Evolutionary conservation across 2,888 invertebrate species (phyloP), one percentile per base, ranked within the genome.

Genomic region (Pherbina coryleti): DNA sequence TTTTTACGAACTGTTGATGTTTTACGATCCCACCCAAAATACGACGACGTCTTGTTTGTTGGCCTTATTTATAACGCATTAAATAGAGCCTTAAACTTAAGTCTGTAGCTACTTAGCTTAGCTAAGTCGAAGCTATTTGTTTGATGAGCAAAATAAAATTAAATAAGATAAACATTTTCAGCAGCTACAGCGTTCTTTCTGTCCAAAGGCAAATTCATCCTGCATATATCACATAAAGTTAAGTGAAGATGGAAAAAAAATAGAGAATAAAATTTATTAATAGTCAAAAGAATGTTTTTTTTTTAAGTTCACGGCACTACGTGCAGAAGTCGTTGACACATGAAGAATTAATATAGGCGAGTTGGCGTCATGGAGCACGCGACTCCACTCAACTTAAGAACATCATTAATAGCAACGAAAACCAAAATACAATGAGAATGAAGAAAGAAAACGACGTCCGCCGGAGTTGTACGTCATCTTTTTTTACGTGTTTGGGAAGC

Each of bases 381-480:
- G 80, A 78, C 79, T 80, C 82, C 76, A 80, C 82, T 73, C 51
- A 55, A 19, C 44, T 37, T 53, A 31, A 34, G 25, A 62, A 66
- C 22, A 57, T n/a, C 57, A 67, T 55, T 55, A 67, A 49, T 37
- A 53, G 34, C 53, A 69, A 55, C 19, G 31, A n/a, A 62, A 44
- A 55, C 7, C 19, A 55, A 55, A 55, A 55, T 55, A 55, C 17
- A 51, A 51, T 53, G 22, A 9, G 1, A 3, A 66, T 2, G 5
- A 34, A 66, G 55, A 17, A 31, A 11, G 22, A 19, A 22, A 37
- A 19, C 19, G 19, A 49, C 67, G 44, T 49, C 9, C 37, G 37
- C 70, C 11, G 3, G 0, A 49, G 28, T 25, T 25, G 34, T 25
- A n/a, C 57, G 53, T 55, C 53, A 53, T 34, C 34, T 28, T 9